Conservation (phyloP, 2,888 invertebrate species). For the Abscondita cerata region DNA sequence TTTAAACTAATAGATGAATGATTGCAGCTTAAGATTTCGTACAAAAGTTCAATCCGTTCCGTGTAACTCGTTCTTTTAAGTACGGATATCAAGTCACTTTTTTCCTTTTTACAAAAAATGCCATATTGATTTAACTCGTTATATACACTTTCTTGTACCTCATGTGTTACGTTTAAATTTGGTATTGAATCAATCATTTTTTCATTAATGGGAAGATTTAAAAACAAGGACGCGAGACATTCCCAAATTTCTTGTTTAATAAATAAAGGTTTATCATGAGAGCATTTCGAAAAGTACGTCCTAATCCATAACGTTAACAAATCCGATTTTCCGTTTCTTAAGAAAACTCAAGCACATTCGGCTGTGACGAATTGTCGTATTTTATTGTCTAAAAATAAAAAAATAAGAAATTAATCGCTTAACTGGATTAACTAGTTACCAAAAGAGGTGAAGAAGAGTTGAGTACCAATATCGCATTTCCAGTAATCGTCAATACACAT, state of each 20-base stretch:
- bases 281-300: constrained; percentile 57
- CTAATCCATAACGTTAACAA: constrained; percentile 69
- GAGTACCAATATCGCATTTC: constrained; percentile 65
- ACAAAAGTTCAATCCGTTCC: constrained; percentile 62
- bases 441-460: constrained; percentile 65
- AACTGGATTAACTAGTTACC: constrained; percentile 57
- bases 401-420: not conserved
- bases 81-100: constrained; percentile 62
- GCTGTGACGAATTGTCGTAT: constrained; percentile 62
- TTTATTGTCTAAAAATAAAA: constrained; percentile 58
- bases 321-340: constrained; percentile 66
- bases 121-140: constrained; percentile 70
- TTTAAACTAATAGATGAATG: constrained; percentile 53
- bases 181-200: constrained; percentile 66
- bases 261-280: constrained; percentile 26
- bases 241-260: constrained; percentile 55
- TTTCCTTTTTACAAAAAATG: constrained; percentile 68
- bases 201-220: constrained; percentile 63
- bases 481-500: constrained; percentile 60
- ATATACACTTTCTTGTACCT: constrained; percentile 66
- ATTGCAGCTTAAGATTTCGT: constrained; percentile 60
- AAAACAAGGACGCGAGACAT: constrained; percentile 62
- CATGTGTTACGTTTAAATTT: constrained; percentile 62
- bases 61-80: constrained; percentile 68
- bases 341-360: constrained; percentile 65